A percentile compares a stretch with the other conserved stretches of the same genome.
phyloP scores from a whole-genome alignment of 2,888 invertebrate species.

The Lacanobia oleracea region DNA sequence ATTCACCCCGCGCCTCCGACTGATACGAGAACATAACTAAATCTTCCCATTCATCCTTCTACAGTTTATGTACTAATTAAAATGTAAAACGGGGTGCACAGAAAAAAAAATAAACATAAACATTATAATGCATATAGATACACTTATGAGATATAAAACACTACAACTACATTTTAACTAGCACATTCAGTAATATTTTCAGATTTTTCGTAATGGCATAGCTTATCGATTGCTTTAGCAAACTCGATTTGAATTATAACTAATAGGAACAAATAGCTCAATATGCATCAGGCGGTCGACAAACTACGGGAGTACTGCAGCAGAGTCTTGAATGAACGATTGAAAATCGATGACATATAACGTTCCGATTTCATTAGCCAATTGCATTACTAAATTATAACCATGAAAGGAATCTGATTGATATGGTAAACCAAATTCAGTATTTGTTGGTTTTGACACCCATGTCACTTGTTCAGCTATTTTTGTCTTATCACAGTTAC shows the following conservation, averaged over 20 bases:
- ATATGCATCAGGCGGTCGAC: slow-evolving; percentile 52
- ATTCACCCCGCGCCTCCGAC: slow-evolving; percentile 67
- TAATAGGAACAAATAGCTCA: slow-evolving; percentile 28
- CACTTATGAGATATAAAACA: slow-evolving; percentile 68
- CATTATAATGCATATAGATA: slow-evolving; percentile 75
- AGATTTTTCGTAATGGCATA: slow-evolving; percentile 73
- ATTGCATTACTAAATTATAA: background rate
- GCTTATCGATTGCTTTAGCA: slow-evolving; percentile 28
- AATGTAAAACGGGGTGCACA: slow-evolving; percentile 80
- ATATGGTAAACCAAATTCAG: background rate
- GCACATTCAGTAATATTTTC: slow-evolving; percentile 88
- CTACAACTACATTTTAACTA: slow-evolving; percentile 86
- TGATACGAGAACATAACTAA: slow-evolving; percentile 55
- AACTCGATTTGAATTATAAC: slow-evolving; percentile 10
- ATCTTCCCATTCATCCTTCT: slow-evolving; percentile 72
- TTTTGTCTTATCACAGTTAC: background rate
- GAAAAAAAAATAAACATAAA: slow-evolving; percentile 67
- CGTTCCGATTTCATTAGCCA: too few relatives aligned
- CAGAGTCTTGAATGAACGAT: background rate
- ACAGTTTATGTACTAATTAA: slow-evolving; percentile 84
- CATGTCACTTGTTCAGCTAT: background rate
- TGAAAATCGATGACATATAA: slow-evolving; percentile 1
- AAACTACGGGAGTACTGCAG: slow-evolving; percentile 35
- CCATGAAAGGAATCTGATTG: background rate
- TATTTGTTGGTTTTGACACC: background rate